These are phyloP conservation scores for Hesperophylax magnus DNA, from an alignment of 1,140 invertebrate species.

Conservation along the genomic window DNA sequence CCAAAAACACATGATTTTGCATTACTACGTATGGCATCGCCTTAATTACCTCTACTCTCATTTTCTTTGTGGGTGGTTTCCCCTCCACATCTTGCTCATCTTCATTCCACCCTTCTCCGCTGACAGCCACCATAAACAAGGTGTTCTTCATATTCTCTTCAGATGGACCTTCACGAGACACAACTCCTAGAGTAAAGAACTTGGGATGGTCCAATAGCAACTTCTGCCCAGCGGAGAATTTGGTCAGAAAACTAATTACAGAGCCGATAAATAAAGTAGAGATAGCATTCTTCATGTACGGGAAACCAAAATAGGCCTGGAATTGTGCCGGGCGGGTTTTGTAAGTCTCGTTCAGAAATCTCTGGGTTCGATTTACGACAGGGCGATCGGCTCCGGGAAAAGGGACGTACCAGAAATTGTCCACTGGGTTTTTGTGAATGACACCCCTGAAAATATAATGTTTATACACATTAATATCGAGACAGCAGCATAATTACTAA, in stretches of 20 bases:
- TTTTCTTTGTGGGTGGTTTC: conserved; percentile 75
- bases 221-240: conserved; percentile 68
- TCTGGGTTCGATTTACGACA: conserved; percentile 46
- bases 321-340: conserved; percentile 55
- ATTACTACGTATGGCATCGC: too few species aligned
- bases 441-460: conserved; percentile 26
- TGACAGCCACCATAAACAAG: conserved; percentile 78
- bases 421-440: conserved; percentile 42
- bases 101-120: conserved; percentile 84
- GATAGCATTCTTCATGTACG: conserved; percentile 61
- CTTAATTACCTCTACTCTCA: conserved; percentile 74
- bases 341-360: conserved; percentile 59
- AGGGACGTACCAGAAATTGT: conserved; percentile 44
- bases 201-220: conserved; percentile 76
- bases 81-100: conserved; percentile 76
- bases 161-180: conserved; percentile 78
- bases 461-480: background rate
- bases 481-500: too few species aligned
- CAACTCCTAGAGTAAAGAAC: conserved; percentile 80
- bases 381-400: conserved; percentile 45
- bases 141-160: conserved; percentile 75
- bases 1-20: too few species aligned
- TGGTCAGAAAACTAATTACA: conserved; percentile 77
- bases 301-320: conserved; percentile 37
- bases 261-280: conserved; percentile 71